Percentiles rank a stretch among this genome's conserved stretches.
phyloP scores from a whole-genome alignment of 2,113 vertebrate genomes.

The Heterochromis multidens region DNA sequence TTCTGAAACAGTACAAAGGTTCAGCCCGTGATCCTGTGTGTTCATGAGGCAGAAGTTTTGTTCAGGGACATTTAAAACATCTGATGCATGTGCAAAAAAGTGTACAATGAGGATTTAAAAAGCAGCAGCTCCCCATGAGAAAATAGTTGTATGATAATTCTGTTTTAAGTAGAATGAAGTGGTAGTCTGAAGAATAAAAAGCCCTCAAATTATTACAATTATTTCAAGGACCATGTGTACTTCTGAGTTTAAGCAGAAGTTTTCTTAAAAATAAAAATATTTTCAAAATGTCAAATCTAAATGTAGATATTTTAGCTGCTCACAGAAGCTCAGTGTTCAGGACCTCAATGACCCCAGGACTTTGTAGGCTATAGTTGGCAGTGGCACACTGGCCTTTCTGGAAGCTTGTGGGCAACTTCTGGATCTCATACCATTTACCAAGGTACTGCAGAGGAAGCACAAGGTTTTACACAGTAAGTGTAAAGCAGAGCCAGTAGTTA shows the following conservation, averaged over 20 bases:
- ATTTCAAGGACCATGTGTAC: background rate
- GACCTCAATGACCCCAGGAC: constrained; percentile 78
- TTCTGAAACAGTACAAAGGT: background rate
- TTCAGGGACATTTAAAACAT: background rate
- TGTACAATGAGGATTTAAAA: background rate
- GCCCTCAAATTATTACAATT: background rate
- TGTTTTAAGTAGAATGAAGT: background rate
- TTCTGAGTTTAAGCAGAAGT: background rate
- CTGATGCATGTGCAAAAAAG: background rate
- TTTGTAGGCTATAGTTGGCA: constrained; percentile 76
- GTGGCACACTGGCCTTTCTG: constrained; percentile 80
- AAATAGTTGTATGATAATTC: background rate
- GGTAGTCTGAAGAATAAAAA: background rate
- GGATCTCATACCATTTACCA: constrained; percentile 84
- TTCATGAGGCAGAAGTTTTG: background rate
- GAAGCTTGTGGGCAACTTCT: constrained; percentile 78
- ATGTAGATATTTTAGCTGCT: background rate
- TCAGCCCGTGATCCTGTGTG: background rate
- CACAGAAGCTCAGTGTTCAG: constrained; percentile 76
- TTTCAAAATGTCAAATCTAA: background rate
- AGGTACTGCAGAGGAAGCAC: constrained; percentile 74
- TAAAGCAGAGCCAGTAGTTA: background rate
- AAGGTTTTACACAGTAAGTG: background rate
- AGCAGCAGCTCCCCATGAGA: background rate
- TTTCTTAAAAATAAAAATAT: background rate